phyloP scores from a whole-genome alignment of 2,113 vertebrate genomes.

The Aleadryas rufinucha region DNA sequence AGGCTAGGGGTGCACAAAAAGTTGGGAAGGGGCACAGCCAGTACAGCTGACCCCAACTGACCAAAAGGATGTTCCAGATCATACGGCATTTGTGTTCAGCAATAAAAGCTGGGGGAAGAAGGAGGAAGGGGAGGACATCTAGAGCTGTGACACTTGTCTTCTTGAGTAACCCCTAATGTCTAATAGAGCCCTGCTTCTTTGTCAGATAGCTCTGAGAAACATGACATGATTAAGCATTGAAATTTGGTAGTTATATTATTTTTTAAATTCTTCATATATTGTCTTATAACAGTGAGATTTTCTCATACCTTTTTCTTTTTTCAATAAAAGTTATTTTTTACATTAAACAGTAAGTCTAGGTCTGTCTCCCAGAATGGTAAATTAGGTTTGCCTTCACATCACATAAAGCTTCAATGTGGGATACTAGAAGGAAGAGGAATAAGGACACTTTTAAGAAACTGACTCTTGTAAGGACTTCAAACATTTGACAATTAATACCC shows the following conservation, averaged over 20 bases:
- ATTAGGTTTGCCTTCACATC: neutral
- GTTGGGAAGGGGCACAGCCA: neutral
- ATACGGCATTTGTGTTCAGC: neutral
- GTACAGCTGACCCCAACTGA: neutral
- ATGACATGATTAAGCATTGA: neutral
- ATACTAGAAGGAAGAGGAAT: neutral
- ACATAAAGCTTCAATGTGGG: neutral
- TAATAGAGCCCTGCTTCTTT: neutral
- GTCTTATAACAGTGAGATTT: neutral
- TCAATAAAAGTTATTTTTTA: neutral
- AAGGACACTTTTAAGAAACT: neutral
- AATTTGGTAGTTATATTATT: neutral
- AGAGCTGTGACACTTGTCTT: fast-evolving
- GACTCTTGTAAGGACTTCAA: neutral
- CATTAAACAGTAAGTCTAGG: neutral
- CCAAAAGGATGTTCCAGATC: neutral
- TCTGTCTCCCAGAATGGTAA: neutral
- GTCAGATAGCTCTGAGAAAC: neutral
- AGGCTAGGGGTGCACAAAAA: neutral
- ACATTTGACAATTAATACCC: neutral
- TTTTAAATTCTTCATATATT: neutral
- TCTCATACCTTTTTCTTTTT: neutral
- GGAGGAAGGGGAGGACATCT: neutral
- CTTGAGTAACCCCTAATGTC: neutral
- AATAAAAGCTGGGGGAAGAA: neutral